These are phyloP conservation scores for Amphiprion ocellaris DNA, from an alignment of 2,113 vertebrate genomes.

Conservation along the genomic window DNA sequence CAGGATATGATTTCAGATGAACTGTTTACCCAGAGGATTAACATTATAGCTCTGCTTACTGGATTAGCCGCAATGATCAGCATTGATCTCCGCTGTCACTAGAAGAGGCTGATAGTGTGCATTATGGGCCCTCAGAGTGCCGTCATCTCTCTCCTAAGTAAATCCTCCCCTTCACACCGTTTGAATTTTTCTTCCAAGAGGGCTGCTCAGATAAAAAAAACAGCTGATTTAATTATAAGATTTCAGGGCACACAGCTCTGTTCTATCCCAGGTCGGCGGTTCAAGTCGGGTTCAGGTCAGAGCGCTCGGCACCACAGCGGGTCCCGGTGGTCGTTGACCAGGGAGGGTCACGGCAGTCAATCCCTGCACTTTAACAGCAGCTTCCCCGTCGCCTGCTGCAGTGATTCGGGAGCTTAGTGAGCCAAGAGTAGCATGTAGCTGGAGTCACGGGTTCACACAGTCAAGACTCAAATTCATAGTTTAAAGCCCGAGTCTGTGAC, in stretches of 20 bases:
- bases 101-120: conserved; percentile 36
- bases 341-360: conserved; percentile 48
- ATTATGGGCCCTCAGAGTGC: conserved; percentile 48
- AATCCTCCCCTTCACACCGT: conserved; percentile 25
- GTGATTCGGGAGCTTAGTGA: conserved; percentile 28
- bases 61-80: conserved; percentile 66
- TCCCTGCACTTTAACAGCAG: conserved; percentile 50
- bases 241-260: not conserved
- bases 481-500: conserved; percentile 27
- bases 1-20: conserved; percentile 46
- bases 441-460: conserved; percentile 37
- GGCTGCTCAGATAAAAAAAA: conserved; percentile 43
- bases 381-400: conserved; percentile 13
- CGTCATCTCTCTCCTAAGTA: conserved; percentile 15
- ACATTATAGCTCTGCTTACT: conserved; percentile 51
- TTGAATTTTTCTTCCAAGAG: conserved; percentile 31
- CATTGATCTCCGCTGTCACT: conserved; percentile 60
- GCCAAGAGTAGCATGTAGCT: conserved; percentile 21
- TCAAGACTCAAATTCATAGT: conserved; percentile 36
- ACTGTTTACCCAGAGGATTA: conserved; percentile 66
- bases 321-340: conserved; percentile 24
- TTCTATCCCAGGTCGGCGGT: conserved; percentile 36
- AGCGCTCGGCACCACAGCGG: conserved; percentile 19
- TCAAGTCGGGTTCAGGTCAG: conserved; percentile 18
- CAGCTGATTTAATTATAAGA: conserved; percentile 16